Evolutionary conservation across 1,140 invertebrate species (phyloP).

Genomic region (Phortica variegata): DNA sequence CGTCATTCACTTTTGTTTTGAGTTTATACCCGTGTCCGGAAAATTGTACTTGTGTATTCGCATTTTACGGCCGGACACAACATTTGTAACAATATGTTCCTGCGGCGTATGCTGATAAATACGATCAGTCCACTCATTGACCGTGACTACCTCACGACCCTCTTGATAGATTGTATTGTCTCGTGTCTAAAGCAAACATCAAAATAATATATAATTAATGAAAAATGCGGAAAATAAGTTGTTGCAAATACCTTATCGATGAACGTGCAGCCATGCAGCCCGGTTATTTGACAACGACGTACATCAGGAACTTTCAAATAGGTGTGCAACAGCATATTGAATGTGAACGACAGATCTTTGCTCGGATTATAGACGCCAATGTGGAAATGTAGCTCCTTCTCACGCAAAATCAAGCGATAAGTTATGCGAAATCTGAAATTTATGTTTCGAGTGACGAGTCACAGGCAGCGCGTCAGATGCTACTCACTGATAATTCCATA

Average conservation of each 20-base stretch:
- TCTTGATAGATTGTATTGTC: conserved; percentile 83
- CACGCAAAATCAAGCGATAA: conserved; percentile 83
- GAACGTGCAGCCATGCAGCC: conserved; percentile 87
- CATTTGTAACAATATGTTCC: conserved; percentile 90
- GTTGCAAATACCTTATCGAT: conserved; percentile 86
- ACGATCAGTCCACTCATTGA: conserved; percentile 89
- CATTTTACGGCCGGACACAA: conserved; percentile 88
- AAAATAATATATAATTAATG: background rate
- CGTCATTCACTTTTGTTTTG: background rate
- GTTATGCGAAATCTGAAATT: conserved; percentile 76
- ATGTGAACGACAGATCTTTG: conserved; percentile 86
- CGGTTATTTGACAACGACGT: conserved; percentile 83
- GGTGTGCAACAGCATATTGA: conserved; percentile 90
- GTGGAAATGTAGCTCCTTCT: conserved; percentile 90
- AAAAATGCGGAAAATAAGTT: too few species aligned
- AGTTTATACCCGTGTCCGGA: conserved; percentile 74
- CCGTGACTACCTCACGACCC: conserved; percentile 81
- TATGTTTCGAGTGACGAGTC: too few species aligned
- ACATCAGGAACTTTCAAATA: conserved; percentile 96
- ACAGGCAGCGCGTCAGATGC: too few species aligned
- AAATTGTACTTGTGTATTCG: conserved; percentile 91
- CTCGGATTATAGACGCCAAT: conserved; percentile 89
- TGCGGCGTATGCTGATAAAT: conserved; percentile 91
- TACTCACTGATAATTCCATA: conserved; percentile 89
- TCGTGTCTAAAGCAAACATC: conserved; percentile 63